These are phyloP conservation scores for Adelphocoris suturalis DNA, from an alignment of 2,888 invertebrate species.

Conservation along the genomic window DNA sequence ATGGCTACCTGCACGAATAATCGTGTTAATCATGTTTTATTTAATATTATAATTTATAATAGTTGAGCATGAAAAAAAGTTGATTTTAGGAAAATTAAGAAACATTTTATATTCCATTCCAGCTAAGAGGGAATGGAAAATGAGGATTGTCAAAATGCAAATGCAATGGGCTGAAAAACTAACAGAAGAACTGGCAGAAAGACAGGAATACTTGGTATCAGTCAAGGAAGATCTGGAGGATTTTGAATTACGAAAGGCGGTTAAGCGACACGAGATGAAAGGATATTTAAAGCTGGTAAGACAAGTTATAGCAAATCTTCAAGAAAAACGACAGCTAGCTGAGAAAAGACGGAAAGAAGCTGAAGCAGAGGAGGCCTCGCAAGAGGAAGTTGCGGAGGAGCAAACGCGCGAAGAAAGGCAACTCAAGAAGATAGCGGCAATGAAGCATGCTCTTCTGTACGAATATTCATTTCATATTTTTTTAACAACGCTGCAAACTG, in stretches of 20 bases:
- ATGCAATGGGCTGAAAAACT: conserved; percentile 37
- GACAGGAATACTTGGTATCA: conserved; percentile 24
- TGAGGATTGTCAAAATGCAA: conserved; percentile 35
- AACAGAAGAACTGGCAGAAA: not conserved
- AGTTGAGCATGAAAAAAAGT: no score
- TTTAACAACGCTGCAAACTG: no score
- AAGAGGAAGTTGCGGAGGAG: not conserved
- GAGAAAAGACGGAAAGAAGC: not conserved
- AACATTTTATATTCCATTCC: not conserved
- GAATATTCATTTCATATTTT: not conserved
- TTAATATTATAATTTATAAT: no score
- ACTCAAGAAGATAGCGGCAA: not conserved
- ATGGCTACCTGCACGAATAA: no score
- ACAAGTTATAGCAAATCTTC: not conserved
- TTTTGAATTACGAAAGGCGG: conserved; percentile 52
- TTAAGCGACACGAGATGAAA: conserved; percentile 17
- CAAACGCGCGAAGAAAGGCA: conserved; percentile 20
- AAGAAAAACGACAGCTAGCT: not conserved
- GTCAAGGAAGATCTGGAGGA: conserved; percentile 49
- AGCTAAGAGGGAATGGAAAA: conserved; percentile 53
- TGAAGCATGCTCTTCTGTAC: conserved; percentile 1
- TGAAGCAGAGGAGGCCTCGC: not conserved
- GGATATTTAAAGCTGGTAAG: not conserved
- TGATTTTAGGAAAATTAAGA: no score
- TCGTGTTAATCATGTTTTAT: no score